phyloP scores from a whole-genome alignment of 2,113 vertebrate species.

The Sapajus apella region DNA sequence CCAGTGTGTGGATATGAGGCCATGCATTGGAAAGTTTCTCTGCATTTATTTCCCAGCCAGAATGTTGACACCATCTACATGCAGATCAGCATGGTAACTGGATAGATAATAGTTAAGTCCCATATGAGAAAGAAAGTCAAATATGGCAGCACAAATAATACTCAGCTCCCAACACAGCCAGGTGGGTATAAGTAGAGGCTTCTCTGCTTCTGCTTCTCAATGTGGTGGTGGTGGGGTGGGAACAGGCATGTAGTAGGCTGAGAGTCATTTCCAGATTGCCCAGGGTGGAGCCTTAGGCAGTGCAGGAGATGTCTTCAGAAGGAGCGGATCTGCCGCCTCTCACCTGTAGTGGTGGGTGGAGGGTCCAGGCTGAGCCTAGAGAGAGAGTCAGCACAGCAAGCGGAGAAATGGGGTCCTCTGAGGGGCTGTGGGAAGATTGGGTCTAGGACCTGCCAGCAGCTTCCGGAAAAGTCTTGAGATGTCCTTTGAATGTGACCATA shows the following conservation, averaged over 20 bases:
- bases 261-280: rapidly evolving
- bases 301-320: too few relatives aligned
- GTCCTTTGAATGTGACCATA: not conserved
- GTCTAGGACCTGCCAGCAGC: not conserved
- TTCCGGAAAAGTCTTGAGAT: not conserved
- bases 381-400: too few relatives aligned
- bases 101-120: not conserved
- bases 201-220: not conserved
- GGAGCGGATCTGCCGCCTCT: rapidly evolving
- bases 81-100: not conserved
- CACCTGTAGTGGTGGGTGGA: too few relatives aligned
- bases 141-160: too few relatives aligned
- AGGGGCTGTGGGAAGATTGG: not conserved
- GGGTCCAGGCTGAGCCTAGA: too few relatives aligned
- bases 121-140: not conserved
- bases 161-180: rapidly evolving
- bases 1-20: not conserved
- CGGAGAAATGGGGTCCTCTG: not conserved
- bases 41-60: rapidly evolving
- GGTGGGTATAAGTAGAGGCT: rapidly evolving
- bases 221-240: too few relatives aligned
- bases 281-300: rapidly evolving
- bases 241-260: rapidly evolving
- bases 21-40: not conserved
- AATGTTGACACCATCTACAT: rapidly evolving